Evolutionary conservation across 2,888 invertebrate genomes (phyloP).

Genomic region (Erebia epiphron): DNA sequence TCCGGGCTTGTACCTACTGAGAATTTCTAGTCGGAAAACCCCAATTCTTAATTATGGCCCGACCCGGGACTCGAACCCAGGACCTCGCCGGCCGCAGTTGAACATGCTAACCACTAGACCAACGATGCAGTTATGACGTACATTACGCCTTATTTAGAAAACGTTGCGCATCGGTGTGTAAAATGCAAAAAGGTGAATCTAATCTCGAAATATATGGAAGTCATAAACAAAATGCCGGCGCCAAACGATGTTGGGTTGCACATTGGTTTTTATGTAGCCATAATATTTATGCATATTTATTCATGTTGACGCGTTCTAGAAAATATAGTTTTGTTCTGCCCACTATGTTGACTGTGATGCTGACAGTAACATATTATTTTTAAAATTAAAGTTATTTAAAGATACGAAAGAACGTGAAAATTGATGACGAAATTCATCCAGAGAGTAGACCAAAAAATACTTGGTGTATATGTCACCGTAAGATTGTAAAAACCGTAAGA

Average conservation of each 20-base stretch:
- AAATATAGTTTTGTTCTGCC: constrained; percentile 4
- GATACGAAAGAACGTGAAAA: neutral
- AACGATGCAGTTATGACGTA: too few relatives aligned
- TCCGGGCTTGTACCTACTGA: too few relatives aligned
- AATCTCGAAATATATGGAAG: constrained; percentile 50
- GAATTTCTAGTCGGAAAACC: too few relatives aligned
- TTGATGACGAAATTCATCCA: neutral
- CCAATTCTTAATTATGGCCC: too few relatives aligned
- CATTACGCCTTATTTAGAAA: neutral
- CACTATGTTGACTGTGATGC: constrained; percentile 1
- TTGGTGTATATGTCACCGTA: too few relatives aligned
- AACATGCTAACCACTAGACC: too few relatives aligned
- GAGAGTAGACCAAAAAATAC: neutral
- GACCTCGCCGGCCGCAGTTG: too few relatives aligned
- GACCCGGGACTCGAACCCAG: too few relatives aligned
- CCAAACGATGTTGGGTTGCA: constrained; percentile 45
- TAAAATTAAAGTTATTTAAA: neutral
- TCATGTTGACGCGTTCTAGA: constrained; percentile 2
- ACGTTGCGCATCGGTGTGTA: constrained; percentile 33
- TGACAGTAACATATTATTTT: constrained; percentile 17
- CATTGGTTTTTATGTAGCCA: constrained; percentile 27
- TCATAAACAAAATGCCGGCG: constrained; percentile 51
- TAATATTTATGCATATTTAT: constrained; percentile 24
- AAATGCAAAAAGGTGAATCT: constrained; percentile 34
- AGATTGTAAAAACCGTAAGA: too few relatives aligned